These are phyloP conservation scores for Ceratina australensis DNA, from an alignment of 1,140 invertebrate species.

Conservation along the genomic window DNA sequence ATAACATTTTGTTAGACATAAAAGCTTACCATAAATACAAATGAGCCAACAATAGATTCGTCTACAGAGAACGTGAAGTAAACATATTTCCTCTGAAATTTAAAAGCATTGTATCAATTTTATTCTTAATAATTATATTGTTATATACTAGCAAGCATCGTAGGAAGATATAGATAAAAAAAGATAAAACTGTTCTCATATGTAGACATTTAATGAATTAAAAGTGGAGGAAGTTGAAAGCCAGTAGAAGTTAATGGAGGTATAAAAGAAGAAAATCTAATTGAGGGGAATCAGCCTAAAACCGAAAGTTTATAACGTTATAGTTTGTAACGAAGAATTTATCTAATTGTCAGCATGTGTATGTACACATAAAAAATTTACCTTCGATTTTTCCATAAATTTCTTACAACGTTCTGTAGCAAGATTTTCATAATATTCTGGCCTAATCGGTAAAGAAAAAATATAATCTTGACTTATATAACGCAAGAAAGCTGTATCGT, in stretches of 20 bases:
- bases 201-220: no score
- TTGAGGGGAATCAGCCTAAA: no score
- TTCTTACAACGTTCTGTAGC: slow-evolving; percentile 31
- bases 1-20: not conserved
- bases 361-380: slow-evolving; percentile 5
- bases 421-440: slow-evolving; percentile 51
- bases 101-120: not conserved
- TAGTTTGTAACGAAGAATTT: no score
- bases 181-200: no score
- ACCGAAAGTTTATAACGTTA: no score
- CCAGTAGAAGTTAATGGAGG: no score
- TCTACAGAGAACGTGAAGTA: slow-evolving; percentile 57
- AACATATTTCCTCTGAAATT: slow-evolving; percentile 44
- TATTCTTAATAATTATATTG: slow-evolving; percentile 6
- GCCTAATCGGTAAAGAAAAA: slow-evolving; percentile 36
- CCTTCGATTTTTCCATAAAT: slow-evolving; percentile 50
- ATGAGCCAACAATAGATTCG: slow-evolving; percentile 43
- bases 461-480: slow-evolving; percentile 48
- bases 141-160: no score
- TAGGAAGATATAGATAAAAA: no score
- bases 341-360: not conserved
- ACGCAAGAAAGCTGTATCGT: slow-evolving; percentile 49
- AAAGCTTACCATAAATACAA: slow-evolving; percentile 56
- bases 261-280: no score
- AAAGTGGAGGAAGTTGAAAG: no score